Conservation (phyloP, 2,888 invertebrate genomes). For the Meiosimyza decipiens region DNA sequence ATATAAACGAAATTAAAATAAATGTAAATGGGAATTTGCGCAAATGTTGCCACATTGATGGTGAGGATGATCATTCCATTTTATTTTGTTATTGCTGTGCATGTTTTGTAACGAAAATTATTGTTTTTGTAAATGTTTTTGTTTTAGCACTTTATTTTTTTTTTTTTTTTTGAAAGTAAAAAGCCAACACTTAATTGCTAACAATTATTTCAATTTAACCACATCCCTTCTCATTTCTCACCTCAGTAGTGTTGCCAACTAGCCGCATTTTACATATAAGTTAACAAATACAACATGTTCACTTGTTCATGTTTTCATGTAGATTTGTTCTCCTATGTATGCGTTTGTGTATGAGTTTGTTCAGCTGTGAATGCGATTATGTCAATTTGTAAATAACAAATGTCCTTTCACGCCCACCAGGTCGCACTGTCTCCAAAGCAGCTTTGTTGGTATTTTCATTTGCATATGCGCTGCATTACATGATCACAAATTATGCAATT, state of each 20-base stretch:
- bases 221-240: neutral
- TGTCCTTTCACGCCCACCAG: constrained; percentile 43
- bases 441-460: constrained; percentile 43
- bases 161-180: constrained; percentile 16
- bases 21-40: constrained; percentile 12
- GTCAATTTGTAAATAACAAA: constrained; percentile 46
- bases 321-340: constrained; percentile 1
- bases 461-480: constrained; percentile 2
- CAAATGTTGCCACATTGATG: constrained; percentile 13
- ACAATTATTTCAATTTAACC: constrained; percentile 29
- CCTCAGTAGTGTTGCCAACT: constrained; percentile 14
- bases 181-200: constrained; percentile 31
- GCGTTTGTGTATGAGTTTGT: constrained; percentile 6
- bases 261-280: constrained; percentile 6
- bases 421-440: constrained; percentile 39
- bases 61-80: too few species aligned
- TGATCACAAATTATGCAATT: too few species aligned
- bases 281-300: neutral
- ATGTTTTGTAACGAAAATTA: neutral
- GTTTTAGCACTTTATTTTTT: constrained; percentile 2
- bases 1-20: constrained; percentile 10
- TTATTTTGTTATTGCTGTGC: neutral
- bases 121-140: neutral
- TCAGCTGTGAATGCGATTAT: constrained; percentile 47
- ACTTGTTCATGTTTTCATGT: neutral